Conservation (phyloP, 2,797 vertebrate genomes). For the Crax fasciolata region DNA sequence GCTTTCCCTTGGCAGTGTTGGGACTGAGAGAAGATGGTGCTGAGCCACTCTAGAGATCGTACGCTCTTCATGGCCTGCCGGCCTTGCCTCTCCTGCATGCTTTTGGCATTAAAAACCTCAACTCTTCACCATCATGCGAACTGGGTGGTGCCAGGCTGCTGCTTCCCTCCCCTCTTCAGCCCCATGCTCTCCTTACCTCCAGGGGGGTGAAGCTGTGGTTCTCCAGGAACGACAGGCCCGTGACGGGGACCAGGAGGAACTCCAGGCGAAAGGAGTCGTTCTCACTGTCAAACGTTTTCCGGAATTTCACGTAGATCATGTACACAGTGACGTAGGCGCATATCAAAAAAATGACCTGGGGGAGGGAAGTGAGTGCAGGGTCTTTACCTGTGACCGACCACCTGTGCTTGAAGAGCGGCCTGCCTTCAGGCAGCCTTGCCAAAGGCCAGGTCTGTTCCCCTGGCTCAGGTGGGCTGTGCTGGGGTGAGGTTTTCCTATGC, state of each 20-base stretch:
- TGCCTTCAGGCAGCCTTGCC: not conserved
- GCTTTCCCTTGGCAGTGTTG: not conserved
- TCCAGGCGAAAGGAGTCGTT: constrained; percentile 95
- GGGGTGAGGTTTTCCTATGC: not conserved
- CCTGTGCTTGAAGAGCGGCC: not conserved
- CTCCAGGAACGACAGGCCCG: constrained; percentile 93
- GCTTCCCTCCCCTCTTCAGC: not conserved
- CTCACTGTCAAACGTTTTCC: constrained; percentile 87
- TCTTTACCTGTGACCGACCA: not conserved
- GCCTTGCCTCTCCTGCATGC: not conserved
- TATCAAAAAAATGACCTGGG: constrained; percentile 92
- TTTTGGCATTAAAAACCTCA: constrained; percentile 4
- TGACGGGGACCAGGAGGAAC: constrained; percentile 94
- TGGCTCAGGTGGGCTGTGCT: not conserved
- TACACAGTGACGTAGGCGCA: constrained; percentile 93
- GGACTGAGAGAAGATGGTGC: not conserved
- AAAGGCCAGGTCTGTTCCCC: not conserved
- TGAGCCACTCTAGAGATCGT: not conserved
- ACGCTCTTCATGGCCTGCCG: not conserved
- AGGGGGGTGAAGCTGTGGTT: constrained; percentile 91
- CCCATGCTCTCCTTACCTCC: constrained; percentile 86
- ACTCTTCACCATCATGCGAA: not conserved
- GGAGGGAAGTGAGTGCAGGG: not conserved
- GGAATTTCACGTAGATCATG: constrained; percentile 93
- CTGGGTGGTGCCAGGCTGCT: not conserved